A percentile compares a stretch with the other conserved stretches of the same genome.
phyloP scores from a whole-genome alignment of 2,113 vertebrate genomes.

The human (Homo sapiens) region DNA sequence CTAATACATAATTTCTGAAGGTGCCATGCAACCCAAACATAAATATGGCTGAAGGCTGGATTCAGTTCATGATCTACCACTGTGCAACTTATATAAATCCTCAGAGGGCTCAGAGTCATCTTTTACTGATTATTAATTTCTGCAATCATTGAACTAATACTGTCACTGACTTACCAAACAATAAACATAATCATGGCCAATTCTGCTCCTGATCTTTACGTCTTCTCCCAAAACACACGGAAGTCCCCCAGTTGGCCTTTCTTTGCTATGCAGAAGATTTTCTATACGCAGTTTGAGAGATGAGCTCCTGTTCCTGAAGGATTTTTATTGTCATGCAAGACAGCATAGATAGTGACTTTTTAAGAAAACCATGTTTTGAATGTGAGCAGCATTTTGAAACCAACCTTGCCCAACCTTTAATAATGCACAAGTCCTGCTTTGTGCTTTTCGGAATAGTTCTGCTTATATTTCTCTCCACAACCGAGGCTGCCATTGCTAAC shows the following conservation, averaged over 20 bases:
- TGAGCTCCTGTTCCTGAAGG: not conserved
- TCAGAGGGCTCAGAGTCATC: not conserved
- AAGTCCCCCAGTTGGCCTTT: not conserved
- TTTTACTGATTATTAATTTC: not conserved
- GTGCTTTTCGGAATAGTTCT: constrained; percentile 38
- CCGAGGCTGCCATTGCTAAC: not conserved
- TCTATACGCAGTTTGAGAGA: not conserved
- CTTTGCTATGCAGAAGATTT: not conserved
- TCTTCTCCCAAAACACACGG: not conserved
- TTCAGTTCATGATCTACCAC: not conserved
- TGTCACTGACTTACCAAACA: not conserved
- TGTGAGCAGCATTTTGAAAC: constrained; percentile 62
- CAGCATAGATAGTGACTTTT: constrained; percentile 62
- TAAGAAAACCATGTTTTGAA: constrained; percentile 20
- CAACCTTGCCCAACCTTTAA: constrained; percentile 61
- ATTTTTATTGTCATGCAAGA: constrained; percentile 48
- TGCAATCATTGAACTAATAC: not conserved
- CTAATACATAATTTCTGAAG: not conserved
- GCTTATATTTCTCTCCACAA: constrained; percentile 10
- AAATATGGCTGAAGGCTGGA: not conserved
- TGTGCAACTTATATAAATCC: not conserved
- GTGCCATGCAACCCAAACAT: not conserved
- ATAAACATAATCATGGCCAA: not conserved
- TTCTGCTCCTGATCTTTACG: not conserved
- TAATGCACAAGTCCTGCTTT: not conserved